Percentiles rank a stretch among this genome's conserved stretches.
Evolutionary conservation across 2,113 vertebrate genomes (phyloP).

Genomic region (Pampusana beccarii): DNA sequence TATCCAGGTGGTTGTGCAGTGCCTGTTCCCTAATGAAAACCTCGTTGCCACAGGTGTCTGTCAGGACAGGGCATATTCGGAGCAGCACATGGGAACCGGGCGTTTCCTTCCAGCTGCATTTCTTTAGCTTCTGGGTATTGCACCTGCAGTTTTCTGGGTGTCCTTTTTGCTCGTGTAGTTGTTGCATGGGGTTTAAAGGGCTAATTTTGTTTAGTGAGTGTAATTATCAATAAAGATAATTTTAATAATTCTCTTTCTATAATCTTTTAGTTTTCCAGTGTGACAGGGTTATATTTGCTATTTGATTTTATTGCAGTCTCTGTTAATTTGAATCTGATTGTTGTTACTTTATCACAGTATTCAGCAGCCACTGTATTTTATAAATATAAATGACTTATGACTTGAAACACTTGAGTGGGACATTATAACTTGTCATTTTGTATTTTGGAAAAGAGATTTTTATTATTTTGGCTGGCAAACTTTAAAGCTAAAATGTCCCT

Average conservation of each 20-base stretch:
- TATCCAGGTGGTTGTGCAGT: background rate
- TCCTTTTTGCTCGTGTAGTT: background rate
- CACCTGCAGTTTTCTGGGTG: background rate
- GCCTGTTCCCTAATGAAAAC: background rate
- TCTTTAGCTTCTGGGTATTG: background rate
- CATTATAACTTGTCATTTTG: background rate
- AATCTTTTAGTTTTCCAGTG: background rate
- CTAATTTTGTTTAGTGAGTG: background rate
- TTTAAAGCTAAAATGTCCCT: background rate
- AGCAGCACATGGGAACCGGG: background rate
- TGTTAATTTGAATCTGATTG: background rate
- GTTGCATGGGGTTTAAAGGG: background rate
- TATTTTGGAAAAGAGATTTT: slow-evolving; percentile 11
- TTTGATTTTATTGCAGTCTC: background rate
- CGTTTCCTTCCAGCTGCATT: background rate
- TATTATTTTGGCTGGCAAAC: slow-evolving; percentile 1
- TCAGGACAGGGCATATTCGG: background rate
- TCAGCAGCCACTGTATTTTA: background rate
- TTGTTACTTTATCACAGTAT: background rate
- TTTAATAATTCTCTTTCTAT: background rate
- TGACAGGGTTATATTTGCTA: background rate
- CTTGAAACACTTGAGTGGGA: background rate
- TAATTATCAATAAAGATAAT: background rate
- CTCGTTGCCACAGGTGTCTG: background rate
- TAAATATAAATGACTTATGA: background rate